Conservation (phyloP, 2,797 vertebrate species). For the Muscicapa striata region DNA sequence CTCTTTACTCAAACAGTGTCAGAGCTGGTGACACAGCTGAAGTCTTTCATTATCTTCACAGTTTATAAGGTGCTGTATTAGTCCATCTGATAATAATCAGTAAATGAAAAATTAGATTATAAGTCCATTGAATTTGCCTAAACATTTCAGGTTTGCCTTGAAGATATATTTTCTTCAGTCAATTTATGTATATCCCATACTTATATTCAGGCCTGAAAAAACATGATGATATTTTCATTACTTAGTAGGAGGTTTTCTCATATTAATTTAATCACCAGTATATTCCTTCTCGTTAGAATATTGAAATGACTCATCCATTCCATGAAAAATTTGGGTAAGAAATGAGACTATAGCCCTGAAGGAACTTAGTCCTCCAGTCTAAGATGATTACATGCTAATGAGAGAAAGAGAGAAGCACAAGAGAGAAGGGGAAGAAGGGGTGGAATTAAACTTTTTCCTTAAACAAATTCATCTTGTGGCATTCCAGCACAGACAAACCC, state of each 20-base stretch:
- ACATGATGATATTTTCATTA: background rate
- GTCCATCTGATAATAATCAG: constrained; percentile 47
- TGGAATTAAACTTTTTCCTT: background rate
- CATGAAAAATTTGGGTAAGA: background rate
- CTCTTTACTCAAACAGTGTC: background rate
- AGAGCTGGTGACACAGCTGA: background rate
- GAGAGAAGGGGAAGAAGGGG: background rate
- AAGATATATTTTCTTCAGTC: constrained; percentile 9
- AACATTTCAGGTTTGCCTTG: background rate
- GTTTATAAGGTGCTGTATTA: background rate
- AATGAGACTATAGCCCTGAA: background rate
- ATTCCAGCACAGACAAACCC: constrained; percentile 19
- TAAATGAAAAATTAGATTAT: constrained; percentile 49
- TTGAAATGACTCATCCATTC: background rate
- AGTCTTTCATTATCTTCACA: background rate
- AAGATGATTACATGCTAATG: background rate
- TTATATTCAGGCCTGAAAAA: background rate
- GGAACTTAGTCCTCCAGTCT: background rate
- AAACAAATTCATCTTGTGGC: constrained; percentile 7
- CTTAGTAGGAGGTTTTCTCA: background rate
- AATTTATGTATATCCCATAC: background rate
- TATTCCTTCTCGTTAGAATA: background rate
- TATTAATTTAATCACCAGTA: constrained; percentile 5
- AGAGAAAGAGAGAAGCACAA: background rate
- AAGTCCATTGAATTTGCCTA: background rate